phyloP scores from a whole-genome alignment of 2,113 vertebrate species.

The Otus sunia region DNA sequence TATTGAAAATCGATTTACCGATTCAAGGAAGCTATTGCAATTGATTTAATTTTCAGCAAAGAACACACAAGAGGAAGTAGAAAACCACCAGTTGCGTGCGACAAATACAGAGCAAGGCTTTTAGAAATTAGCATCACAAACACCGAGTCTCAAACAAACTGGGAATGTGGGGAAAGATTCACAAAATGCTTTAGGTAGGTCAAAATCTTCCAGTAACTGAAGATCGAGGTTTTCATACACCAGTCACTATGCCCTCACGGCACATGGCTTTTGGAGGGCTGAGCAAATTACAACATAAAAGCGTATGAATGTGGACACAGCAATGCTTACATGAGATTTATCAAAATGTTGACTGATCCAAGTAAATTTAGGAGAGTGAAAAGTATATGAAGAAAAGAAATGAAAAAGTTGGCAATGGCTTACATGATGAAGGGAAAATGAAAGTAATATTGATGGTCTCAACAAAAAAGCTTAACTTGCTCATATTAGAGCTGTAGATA shows the following conservation, averaged over 20 bases:
- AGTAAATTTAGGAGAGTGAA: not conserved
- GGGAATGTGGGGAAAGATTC: not conserved
- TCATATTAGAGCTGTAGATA: not conserved
- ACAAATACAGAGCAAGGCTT: not conserved
- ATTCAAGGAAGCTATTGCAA: not conserved
- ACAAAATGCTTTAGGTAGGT: not conserved
- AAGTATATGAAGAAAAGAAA: not conserved
- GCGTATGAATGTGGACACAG: not conserved
- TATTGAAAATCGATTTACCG: not conserved
- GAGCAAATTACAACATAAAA: not conserved
- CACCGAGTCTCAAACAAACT: not conserved
- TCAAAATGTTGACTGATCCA: not conserved
- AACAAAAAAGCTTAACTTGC: not conserved
- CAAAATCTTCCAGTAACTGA: not conserved
- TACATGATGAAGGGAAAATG: not conserved
- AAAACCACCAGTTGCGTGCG: not conserved
- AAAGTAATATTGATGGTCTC: slow-evolving; percentile 6
- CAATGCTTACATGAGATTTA: not conserved
- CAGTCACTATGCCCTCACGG: rapidly evolving
- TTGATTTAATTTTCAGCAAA: slow-evolving; percentile 1
- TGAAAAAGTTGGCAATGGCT: not conserved
- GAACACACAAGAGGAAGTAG: not conserved
- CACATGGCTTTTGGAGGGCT: not conserved
- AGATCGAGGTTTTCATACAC: not conserved
- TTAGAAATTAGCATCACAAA: not conserved